phyloP scores from a whole-genome alignment of 2,113 vertebrate species.

The Phylloscopus trochilus region DNA sequence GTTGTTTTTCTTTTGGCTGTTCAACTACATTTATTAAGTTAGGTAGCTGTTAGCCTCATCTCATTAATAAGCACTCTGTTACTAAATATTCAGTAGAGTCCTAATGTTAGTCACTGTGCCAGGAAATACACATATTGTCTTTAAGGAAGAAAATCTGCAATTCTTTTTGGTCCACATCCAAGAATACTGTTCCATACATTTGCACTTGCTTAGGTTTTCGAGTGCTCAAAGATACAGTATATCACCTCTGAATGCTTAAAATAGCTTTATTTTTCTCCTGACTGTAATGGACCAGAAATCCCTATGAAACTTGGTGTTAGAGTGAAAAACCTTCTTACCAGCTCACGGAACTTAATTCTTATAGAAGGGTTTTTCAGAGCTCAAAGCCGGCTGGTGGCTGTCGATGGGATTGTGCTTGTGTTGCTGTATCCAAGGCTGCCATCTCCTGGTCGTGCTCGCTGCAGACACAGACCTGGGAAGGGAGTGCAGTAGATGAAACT shows the following conservation, averaged over 20 bases:
- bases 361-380: neutral
- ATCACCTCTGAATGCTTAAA: neutral
- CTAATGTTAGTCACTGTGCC: neutral
- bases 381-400: rapidly evolving
- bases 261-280: neutral
- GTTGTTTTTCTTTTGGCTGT: neutral
- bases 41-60: neutral
- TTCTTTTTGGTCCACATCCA: neutral
- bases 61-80: neutral
- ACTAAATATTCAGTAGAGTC: neutral
- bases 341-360: neutral
- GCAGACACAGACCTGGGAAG: neutral
- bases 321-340: neutral
- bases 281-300: neutral
- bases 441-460: neutral
- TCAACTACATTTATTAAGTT: neutral
- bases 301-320: neutral
- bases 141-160: neutral
- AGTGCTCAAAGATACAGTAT: neutral
- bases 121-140: neutral
- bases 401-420: neutral
- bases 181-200: neutral
- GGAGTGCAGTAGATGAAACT: too few relatives aligned
- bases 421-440: neutral
- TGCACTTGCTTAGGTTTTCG: neutral